A percentile compares a stretch with the other conserved stretches of the same genome.
phyloP scores from a whole-genome alignment of 2,797 vertebrate species.

The Protosalanx chinensis region DNA sequence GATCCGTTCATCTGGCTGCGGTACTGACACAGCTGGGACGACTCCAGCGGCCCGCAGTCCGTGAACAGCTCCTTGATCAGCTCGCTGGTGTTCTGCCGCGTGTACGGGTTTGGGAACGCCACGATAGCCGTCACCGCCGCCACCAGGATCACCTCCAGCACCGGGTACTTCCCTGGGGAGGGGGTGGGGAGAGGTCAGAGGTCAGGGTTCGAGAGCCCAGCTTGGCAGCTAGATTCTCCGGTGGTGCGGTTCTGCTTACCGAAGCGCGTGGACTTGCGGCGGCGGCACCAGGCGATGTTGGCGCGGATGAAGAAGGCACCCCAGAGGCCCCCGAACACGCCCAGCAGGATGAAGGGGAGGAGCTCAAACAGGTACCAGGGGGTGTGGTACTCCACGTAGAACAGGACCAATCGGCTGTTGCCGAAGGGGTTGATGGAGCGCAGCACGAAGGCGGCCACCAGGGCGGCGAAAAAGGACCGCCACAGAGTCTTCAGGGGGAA shows the following conservation, averaged over 20 bases:
- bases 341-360: constrained; percentile 95
- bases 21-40: constrained; percentile 96
- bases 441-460: constrained; percentile 96
- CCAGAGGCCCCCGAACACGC: constrained; percentile 97
- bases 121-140: constrained; percentile 92
- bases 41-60: constrained; percentile 93
- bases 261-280: constrained; percentile 93
- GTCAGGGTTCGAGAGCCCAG: background rate
- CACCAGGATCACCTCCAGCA: constrained; percentile 94
- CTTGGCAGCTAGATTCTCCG: too few species aligned
- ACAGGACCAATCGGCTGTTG: constrained; percentile 96
- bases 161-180: constrained; percentile 83
- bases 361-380: constrained; percentile 99
- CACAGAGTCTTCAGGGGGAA: constrained; percentile 98
- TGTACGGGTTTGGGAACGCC: constrained; percentile 97
- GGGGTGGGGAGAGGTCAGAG: background rate
- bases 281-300: constrained; percentile 96
- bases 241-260: constrained; percentile 65
- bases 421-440: constrained; percentile 98
- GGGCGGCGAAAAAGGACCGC: constrained; percentile 97
- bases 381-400: constrained; percentile 98
- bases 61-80: constrained; percentile 98
- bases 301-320: constrained; percentile 97
- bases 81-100: constrained; percentile 95
- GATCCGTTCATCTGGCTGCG: constrained; percentile 94